Base-by-base conservation (phyloP, 2,888 invertebrate genomes). In the Spilosoma lubricipeda region DNA sequence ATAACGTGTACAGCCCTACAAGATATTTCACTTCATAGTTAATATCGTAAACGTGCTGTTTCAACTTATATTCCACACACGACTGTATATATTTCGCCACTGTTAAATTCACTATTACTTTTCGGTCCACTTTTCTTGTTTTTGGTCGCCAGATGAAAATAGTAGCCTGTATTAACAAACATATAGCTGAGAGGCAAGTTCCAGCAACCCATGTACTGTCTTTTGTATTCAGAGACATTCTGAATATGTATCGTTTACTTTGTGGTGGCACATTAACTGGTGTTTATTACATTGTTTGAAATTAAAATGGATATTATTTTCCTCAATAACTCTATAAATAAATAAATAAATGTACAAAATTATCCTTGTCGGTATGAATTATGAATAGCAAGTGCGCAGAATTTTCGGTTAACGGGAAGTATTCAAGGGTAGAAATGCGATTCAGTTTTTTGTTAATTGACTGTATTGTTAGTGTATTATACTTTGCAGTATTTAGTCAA, bases 21-120 rank as follows among this genome's bases (percentile, higher is more conserved):
- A 74, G 39, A 0, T 63, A 67, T 23, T 64, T 67, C 30, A 71
- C 23, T n/a, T 71, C 71, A 7, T 5, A 63, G 33, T 67, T 39
- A 1, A 39, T 39, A 30, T 59, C 52, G n/a, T 74, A 74, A 9
- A 71, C 30, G 13, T 71, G 30, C 23, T 74, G 48, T n/a, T 67
- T 71, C 8, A 74, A 39, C 13, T 67, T 36, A 15, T 64, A 74
- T 64, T 74, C 71, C 52, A 74, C 74, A 20, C 68, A 39, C 13
- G 74, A 74, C 18, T 74, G 74, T 56, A 71, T 39, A n/a, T 59
- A 63, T 20, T 63, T 74, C 4, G 74, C 36, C 27, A 64, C 45
- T 27, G 71, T 52, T 30, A 74, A 36, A 48, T 74, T 67, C 56
- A 74, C 42, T 8, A 74, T 45, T 3, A 74, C 39, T 64, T 71